Evolutionary conservation across 2,888 invertebrate species (phyloP).

Genomic region (Liposcelis brunnea): DNA sequence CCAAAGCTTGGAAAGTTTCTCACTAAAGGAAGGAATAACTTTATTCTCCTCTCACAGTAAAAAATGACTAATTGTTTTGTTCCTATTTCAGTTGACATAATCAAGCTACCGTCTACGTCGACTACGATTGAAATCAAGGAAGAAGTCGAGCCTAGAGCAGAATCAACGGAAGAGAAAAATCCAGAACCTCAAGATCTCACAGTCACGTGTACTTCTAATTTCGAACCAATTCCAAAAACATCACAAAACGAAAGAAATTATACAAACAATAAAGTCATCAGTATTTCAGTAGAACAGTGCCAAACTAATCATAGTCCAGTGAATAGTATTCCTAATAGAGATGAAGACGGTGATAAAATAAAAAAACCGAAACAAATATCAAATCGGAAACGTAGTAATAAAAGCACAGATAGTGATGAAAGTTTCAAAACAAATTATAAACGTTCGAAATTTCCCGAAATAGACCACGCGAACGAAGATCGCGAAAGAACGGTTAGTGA

Average conservation of each 20-base stretch:
- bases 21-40: no score
- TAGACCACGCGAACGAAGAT: constrained; percentile 9
- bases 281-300: constrained; percentile 9
- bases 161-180: not conserved
- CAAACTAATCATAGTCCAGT: not conserved
- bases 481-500: constrained; percentile 25
- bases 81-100: no score
- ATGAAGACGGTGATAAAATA: constrained; percentile 3
- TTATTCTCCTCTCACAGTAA: no score
- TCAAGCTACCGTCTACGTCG: not conserved
- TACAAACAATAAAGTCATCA: not conserved
- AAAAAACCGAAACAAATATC: constrained; percentile 2
- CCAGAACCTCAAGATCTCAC: constrained; percentile 8
- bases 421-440: not conserved
- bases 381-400: constrained; percentile 9
- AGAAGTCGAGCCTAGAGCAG: constrained; percentile 7
- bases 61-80: no score
- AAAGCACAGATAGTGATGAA: constrained; percentile 2
- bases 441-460: not conserved
- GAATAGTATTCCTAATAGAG: not conserved
- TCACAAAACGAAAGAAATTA: not conserved
- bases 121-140: constrained; percentile 13
- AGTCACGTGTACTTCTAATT: constrained; percentile 3
- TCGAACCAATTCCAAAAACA: not conserved
- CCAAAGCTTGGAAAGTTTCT: no score